These are phyloP conservation scores for Drosophila mayaguana DNA, from an alignment of 2,888 invertebrate genomes.

Conservation along the genomic window DNA sequence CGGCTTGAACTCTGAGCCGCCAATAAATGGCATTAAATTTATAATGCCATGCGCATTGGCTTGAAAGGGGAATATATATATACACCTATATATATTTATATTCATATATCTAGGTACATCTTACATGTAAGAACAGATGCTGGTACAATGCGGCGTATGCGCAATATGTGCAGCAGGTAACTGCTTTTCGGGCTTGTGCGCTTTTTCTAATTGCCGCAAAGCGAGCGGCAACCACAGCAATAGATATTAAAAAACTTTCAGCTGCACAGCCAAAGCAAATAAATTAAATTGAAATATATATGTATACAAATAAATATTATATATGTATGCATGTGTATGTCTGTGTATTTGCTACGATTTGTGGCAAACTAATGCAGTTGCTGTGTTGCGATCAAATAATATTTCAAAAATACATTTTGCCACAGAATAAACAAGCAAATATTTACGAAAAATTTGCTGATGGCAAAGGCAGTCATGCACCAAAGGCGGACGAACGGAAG, in stretches of 20 bases:
- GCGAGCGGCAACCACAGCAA: constrained; percentile 17
- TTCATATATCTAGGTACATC: constrained; percentile 12
- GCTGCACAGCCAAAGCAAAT: constrained; percentile 47
- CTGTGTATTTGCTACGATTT: constrained; percentile 33
- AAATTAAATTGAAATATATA: constrained; percentile 61
- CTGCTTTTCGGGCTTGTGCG: constrained; percentile 20
- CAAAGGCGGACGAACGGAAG: background rate
- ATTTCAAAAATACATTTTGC: constrained; percentile 59
- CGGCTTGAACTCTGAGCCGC: constrained; percentile 23
- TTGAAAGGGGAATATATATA: too few relatives aligned
- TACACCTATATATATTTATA: background rate
- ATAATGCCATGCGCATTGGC: constrained; percentile 38
- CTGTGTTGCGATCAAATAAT: constrained; percentile 50
- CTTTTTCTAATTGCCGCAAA: constrained; percentile 54
- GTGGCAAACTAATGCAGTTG: constrained; percentile 49
- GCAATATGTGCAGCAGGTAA: constrained; percentile 51
- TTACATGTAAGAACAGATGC: constrained; percentile 5
- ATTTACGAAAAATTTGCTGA: constrained; percentile 59
- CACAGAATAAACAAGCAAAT: constrained; percentile 70
- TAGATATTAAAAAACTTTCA: constrained; percentile 61
- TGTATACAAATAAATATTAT: constrained; percentile 9
- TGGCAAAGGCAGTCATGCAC: constrained; percentile 18
- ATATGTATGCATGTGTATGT: constrained; percentile 10
- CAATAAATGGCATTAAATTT: constrained; percentile 61
- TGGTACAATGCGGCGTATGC: constrained; percentile 61